Percentiles rank a stretch among this genome's conserved stretches.
phyloP scores from a whole-genome alignment of 2,888 invertebrate species.

The Drosophila melanosoma region DNA sequence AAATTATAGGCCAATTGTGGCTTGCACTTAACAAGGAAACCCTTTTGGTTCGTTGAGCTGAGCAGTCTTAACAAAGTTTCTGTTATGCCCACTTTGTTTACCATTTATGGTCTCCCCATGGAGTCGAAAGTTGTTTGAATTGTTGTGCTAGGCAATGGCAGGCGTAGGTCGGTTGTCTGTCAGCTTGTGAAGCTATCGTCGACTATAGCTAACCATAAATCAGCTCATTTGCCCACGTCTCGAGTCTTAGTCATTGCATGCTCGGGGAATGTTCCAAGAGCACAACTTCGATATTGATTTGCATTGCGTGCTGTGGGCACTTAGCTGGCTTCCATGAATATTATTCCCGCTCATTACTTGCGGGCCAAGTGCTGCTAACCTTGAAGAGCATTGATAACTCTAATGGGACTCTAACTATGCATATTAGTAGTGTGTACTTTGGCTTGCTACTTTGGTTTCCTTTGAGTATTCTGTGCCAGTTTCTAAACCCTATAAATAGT shows the following conservation, averaged over 20 bases:
- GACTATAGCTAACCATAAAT: constrained; percentile 39
- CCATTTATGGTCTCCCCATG: constrained; percentile 40
- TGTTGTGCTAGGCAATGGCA: constrained; percentile 49
- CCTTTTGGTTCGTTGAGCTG: constrained; percentile 46
- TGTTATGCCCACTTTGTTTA: constrained; percentile 27
- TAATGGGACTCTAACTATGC: constrained; percentile 41
- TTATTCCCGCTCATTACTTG: constrained; percentile 24
- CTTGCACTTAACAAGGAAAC: constrained; percentile 41
- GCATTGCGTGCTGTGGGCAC: constrained; percentile 67
- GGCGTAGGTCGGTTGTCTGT: constrained; percentile 34
- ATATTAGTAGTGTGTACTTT: constrained; percentile 27
- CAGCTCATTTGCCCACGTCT: constrained; percentile 37
- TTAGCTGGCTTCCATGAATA: constrained; percentile 36
- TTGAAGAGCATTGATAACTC: constrained; percentile 41
- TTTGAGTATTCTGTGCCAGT: constrained; percentile 41
- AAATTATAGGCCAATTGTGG: constrained; percentile 14
- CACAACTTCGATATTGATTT: constrained; percentile 63
- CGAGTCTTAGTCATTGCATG: constrained; percentile 36
- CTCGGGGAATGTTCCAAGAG: constrained; percentile 11
- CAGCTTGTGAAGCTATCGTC: constrained; percentile 1
- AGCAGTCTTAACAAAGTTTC: constrained; percentile 24
- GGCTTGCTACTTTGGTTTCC: constrained; percentile 7
- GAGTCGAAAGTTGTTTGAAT: constrained; percentile 25
- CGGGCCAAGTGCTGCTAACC: constrained; percentile 41
- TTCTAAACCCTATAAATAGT: constrained; percentile 56